Evolutionary conservation across 1,140 invertebrate species (phyloP).

Genomic region (Teleopsis dalmanni): DNA sequence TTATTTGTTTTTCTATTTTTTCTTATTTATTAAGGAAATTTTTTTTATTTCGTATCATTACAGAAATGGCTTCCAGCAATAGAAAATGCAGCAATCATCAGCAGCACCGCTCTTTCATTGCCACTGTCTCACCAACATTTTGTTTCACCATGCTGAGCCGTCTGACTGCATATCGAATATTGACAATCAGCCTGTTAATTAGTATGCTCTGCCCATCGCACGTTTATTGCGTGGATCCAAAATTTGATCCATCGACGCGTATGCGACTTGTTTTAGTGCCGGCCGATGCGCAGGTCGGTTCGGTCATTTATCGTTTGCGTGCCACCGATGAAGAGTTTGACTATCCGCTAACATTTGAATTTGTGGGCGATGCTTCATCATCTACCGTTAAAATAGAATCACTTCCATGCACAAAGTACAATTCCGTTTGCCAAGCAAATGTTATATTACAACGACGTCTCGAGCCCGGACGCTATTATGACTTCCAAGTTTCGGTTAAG

Average conservation of each 20-base stretch:
- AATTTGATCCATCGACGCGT: slow-evolving; percentile 72
- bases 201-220: slow-evolving; percentile 33
- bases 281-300: slow-evolving; percentile 69
- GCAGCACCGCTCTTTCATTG: not conserved
- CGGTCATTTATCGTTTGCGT: slow-evolving; percentile 75
- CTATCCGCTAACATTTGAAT: slow-evolving; percentile 73
- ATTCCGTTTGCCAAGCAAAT: slow-evolving; percentile 77
- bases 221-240: slow-evolving; percentile 54
- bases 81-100: no score
- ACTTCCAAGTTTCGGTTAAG: slow-evolving; percentile 68
- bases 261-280: slow-evolving; percentile 74
- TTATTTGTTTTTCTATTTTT: no score
- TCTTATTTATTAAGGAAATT: no score
- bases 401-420: slow-evolving; percentile 71
- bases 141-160: slow-evolving; percentile 23
- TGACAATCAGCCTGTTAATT: slow-evolving; percentile 41
- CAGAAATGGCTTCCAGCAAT: no score
- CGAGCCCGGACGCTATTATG: slow-evolving; percentile 69
- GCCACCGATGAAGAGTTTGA: slow-evolving; percentile 81
- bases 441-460: slow-evolving; percentile 66
- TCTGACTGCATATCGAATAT: slow-evolving; percentile 39
- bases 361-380: slow-evolving; percentile 60
- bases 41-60: no score
- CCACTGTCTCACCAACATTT: no score
- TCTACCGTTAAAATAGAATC: slow-evolving; percentile 67